Evolutionary conservation across 2,888 invertebrate species (phyloP), one percentile per base, ranked within the genome.

Genomic region (Chironomus tentans): DNA sequence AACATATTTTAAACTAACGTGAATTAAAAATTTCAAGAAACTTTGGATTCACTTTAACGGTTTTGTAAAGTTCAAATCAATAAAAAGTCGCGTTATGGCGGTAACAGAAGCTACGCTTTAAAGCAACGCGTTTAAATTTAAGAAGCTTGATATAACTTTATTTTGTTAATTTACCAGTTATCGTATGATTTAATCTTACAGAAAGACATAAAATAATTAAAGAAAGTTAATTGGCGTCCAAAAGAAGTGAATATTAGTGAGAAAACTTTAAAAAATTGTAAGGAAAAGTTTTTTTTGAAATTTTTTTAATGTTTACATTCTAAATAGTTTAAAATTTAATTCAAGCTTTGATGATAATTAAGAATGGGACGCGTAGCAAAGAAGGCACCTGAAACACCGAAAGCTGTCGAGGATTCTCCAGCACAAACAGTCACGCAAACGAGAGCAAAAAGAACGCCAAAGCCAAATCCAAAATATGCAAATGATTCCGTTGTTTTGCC

Each of bases 401-500:
- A 56, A 65, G 68, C 74, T 15, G 56, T 76, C 2, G 76, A 68
- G 15, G 61, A 56, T 10, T 68, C 69, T 15, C 76, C 76, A 22
- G 38, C 48, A 10, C 48, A 46, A 70, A 61, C 50, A 22, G 28
- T 76, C 12, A 76, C 76, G 7, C 50, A 69, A 24, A 15, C 77
- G 13, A 69, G 84, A 13, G 81, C 84, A 1, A 79, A 82, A 72
- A 81, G 84, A 48, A 83, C 84, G 10, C 84, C 84, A 15, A 84
- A 84, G 77, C 84, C 84, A 61, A 84, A 84, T 81, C 84, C 83
- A 0, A 84, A 82, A 78, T 84, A 84, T 77, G 79, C 81, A 6
- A 83, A 83, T 78, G 83, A 83, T 3, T 82, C 83, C 77, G 78
- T 83, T 68, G 81, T 84, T 0, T 82, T 82, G n/a, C 38, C 69